phyloP scores from a whole-genome alignment of 2,113 vertebrate genomes.

The Corynorhinus townsendii region DNA sequence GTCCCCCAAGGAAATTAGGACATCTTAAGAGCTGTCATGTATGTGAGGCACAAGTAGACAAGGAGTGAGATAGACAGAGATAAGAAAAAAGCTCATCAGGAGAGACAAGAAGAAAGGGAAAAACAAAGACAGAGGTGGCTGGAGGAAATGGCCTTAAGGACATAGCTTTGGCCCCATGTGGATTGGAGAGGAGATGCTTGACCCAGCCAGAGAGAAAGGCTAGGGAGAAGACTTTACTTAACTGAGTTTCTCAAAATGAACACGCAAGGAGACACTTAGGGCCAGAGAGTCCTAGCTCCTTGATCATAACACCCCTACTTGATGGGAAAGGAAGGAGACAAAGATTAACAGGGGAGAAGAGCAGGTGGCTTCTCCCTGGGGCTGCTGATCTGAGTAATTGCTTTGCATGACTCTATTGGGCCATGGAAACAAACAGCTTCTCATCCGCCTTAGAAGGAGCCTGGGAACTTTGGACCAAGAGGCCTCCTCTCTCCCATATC shows the following conservation, averaged over 20 bases:
- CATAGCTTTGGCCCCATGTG: accelerated
- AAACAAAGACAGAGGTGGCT: background rate
- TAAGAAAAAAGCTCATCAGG: background rate
- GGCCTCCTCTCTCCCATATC: background rate
- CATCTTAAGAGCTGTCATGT: background rate
- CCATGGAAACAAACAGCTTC: background rate
- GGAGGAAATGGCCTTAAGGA: background rate
- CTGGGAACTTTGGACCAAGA: background rate
- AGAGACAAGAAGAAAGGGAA: background rate
- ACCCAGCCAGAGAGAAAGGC: too few relatives aligned
- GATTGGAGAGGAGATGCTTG: too few relatives aligned
- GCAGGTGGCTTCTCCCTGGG: too few relatives aligned
- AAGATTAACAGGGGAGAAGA: background rate
- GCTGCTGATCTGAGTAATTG: background rate
- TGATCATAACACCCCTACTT: background rate
- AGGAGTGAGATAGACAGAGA: background rate
- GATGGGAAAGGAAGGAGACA: background rate
- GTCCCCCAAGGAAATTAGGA: background rate
- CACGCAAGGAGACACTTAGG: background rate
- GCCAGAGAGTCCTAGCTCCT: background rate
- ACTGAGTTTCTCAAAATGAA: background rate
- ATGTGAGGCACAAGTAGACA: background rate
- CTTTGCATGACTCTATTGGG: background rate
- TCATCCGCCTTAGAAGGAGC: background rate
- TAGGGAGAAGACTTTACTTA: background rate